Evolutionary conservation across 2,888 invertebrate genomes (phyloP), one percentile per base, ranked within the genome.

Genomic region (Podotricha telesiphe): DNA sequence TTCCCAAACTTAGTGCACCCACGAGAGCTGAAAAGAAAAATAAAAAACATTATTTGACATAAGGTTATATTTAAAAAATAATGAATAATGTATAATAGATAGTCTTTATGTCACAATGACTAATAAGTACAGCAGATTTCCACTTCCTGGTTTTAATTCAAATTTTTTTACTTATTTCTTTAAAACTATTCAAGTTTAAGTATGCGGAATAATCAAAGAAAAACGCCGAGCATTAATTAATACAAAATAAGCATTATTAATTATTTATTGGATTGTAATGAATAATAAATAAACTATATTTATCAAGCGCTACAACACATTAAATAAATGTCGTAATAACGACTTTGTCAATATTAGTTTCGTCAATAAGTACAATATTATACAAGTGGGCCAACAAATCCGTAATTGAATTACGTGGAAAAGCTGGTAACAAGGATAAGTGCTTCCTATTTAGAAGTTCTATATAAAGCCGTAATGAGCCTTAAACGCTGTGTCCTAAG

Each of bases 1-100:
- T 96, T 48, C 98, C 98, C 85, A 98, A 97, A 22, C 97, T 95
- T 76, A 98, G 89, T 0, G 98, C 96, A 8, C 98, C 98, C 73
- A 98, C 97, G 82, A 98, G 93, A 75, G 98, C 98, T 98, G 95
- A 73, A 96, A 95, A 70, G 76, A 82, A 79, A 83, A 76, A 48
- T 2, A 13, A 42, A 2, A 13, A 1, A 42, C 2, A 42, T 42
- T 42, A 42, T 42, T 37, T 1, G 10, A 37, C 8, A 7, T 37
- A 8, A 8, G n/a, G 8, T 37, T 37, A 8, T 37, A 8, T 37
- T 37, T 28, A 28, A 28, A 28, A 5, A 28, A 28, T 28, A 28
- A 28, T 5, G 6, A 37, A 7, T 37, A 37, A 37, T 37, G 37
- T 7, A 37, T 37, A 28, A 28, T 37, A 37, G 3, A 8, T 37